Percentiles rank a stretch among this genome's conserved stretches.
phyloP scores from a whole-genome alignment of 2,888 invertebrate species.

The Baccha elongata region DNA sequence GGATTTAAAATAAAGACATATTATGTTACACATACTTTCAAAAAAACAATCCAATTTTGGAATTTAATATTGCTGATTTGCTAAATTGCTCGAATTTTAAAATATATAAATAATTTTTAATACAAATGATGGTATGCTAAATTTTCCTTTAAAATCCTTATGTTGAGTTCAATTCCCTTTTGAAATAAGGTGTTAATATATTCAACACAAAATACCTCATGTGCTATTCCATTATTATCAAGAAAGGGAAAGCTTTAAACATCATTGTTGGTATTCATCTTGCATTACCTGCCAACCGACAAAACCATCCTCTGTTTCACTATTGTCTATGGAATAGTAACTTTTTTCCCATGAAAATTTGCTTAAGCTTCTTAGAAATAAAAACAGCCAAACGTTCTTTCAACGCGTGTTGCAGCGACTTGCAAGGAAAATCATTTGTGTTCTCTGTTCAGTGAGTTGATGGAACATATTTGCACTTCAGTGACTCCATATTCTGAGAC shows the following conservation, averaged over 20 bases:
- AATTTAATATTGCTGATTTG: too few species aligned
- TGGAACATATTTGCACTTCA: conserved; percentile 5
- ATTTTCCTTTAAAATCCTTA: too few species aligned
- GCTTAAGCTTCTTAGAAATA: conserved; percentile 3
- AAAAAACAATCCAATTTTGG: too few species aligned
- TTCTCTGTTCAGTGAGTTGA: conserved; percentile 4
- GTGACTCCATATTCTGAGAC: neutral
- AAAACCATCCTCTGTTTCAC: neutral
- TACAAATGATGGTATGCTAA: too few species aligned
- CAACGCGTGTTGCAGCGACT: conserved; percentile 7
- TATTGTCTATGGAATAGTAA: neutral
- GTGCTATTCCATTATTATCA: too few species aligned
- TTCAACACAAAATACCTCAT: too few species aligned
- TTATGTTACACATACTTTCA: too few species aligned
- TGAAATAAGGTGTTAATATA: too few species aligned
- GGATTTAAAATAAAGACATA: too few species aligned
- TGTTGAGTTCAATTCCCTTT: too few species aligned
- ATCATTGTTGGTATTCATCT: neutral
- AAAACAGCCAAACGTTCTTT: conserved; percentile 1
- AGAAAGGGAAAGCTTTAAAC: neutral
- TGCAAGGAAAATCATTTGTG: conserved; percentile 9
- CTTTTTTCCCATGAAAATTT: neutral
- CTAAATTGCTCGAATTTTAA: too few species aligned
- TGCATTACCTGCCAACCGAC: neutral
- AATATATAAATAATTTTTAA: too few species aligned